Percentiles rank a stretch among this genome's conserved stretches.
Conservation (phyloP, 2,113 vertebrate species). For the Dascyllus trimaculatus region DNA sequence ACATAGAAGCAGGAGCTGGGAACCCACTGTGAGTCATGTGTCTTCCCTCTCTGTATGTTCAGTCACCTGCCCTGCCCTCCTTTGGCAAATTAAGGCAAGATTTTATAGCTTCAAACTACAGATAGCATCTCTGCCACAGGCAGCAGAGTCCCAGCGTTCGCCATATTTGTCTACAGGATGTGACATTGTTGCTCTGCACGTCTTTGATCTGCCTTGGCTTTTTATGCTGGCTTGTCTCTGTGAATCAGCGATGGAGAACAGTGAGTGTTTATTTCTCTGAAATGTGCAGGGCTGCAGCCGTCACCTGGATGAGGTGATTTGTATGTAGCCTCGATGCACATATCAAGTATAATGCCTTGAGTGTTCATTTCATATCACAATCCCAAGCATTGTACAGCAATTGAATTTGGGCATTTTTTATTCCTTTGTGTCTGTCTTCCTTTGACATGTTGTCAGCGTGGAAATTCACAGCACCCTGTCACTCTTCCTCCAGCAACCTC, state of each 20-base stretch:
- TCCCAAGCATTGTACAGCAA: slow-evolving; percentile 40
- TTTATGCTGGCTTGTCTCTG: slow-evolving; percentile 45
- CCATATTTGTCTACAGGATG: slow-evolving; percentile 56
- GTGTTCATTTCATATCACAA: slow-evolving; percentile 61
- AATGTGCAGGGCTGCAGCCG: slow-evolving; percentile 43
- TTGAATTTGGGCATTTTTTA: slow-evolving; percentile 65
- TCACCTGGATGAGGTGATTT: slow-evolving; percentile 70
- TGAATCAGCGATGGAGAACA: slow-evolving; percentile 49
- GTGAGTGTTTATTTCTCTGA: slow-evolving; percentile 48
- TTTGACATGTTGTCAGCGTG: slow-evolving; percentile 72
- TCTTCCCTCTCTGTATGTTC: slow-evolving; percentile 24
- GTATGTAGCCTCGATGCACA: slow-evolving; percentile 50
- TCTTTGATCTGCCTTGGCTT: slow-evolving; percentile 56
- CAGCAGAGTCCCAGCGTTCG: slow-evolving; percentile 41
- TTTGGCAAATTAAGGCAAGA: slow-evolving; percentile 38
- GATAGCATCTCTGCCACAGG: slow-evolving; percentile 49
- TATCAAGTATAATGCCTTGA: slow-evolving; percentile 54
- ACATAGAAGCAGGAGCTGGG: slow-evolving; percentile 37
- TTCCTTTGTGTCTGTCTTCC: slow-evolving; percentile 66
- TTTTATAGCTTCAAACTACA: slow-evolving; percentile 43
- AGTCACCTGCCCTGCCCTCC: slow-evolving; percentile 18
- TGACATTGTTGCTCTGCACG: slow-evolving; percentile 51
- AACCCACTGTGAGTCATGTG: slow-evolving; percentile 28
- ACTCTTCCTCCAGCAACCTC: slow-evolving; percentile 72
- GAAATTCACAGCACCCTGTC: slow-evolving; percentile 66